Evolutionary conservation across 2,113 vertebrate species (phyloP).

Genomic region (Helogale parvula): DNA sequence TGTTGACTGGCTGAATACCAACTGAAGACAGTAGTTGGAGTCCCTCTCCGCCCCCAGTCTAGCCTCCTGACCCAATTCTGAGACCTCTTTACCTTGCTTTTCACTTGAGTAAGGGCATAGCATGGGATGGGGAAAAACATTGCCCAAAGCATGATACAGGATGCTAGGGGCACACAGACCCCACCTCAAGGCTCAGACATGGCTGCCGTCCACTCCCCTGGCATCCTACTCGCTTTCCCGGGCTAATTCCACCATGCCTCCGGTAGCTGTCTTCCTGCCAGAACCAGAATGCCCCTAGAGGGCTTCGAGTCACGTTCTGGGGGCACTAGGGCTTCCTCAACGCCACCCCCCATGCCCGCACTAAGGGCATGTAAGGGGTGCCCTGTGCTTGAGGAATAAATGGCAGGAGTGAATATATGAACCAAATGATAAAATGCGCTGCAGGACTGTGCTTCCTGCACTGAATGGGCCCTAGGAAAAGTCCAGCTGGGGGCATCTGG

Average conservation of each 20-base stretch:
- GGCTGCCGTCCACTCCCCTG: not conserved
- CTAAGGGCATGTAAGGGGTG: not conserved
- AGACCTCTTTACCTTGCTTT: not conserved
- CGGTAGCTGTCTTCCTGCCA: not conserved
- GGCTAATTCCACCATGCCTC: no score
- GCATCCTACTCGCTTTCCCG: not conserved
- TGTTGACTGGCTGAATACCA: not conserved
- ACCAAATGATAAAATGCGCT: not conserved
- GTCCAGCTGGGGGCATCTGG: not conserved
- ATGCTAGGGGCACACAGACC: not conserved
- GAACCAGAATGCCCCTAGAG: not conserved
- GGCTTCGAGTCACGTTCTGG: no score
- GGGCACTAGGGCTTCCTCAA: not conserved
- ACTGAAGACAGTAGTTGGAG: not conserved
- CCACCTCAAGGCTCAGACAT: not conserved
- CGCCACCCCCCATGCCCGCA: rapidly evolving
- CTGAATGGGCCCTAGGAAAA: not conserved
- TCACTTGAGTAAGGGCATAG: not conserved
- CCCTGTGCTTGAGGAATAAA: not conserved
- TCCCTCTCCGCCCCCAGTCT: not conserved
- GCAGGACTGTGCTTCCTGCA: not conserved
- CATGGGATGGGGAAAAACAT: not conserved
- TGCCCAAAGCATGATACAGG: not conserved
- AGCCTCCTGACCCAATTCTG: not conserved
- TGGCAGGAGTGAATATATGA: not conserved